Conservation (phyloP, 2,888 invertebrate genomes). For the Ommatoiulus sabulosus region DNA sequence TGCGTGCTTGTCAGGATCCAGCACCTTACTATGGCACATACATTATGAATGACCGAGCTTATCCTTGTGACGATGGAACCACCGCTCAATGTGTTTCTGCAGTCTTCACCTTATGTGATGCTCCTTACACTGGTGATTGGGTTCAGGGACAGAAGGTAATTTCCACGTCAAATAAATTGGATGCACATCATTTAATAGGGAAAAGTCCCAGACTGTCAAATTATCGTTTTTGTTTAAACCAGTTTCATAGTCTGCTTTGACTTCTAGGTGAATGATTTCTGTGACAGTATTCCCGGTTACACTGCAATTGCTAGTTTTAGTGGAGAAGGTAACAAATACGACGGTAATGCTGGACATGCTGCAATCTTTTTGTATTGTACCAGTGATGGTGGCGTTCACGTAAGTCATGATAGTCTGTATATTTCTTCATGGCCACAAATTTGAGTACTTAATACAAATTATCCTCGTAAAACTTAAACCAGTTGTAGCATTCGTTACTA, state of each 20-base stretch:
- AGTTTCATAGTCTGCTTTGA: too few species aligned
- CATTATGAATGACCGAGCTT: conserved; percentile 54
- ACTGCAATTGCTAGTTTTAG: conserved; percentile 56
- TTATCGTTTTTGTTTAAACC: too few species aligned
- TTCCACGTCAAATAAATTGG: too few species aligned
- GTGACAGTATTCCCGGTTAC: conserved; percentile 37
- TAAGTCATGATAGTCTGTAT: not conserved
- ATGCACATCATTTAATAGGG: too few species aligned
- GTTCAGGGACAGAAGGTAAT: conserved; percentile 29
- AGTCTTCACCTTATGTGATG: conserved; percentile 53
- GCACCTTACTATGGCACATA: conserved; percentile 55
- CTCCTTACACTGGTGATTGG: conserved; percentile 55
- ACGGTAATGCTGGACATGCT: conserved; percentile 54
- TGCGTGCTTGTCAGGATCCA: conserved; percentile 49
- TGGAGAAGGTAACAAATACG: conserved; percentile 52
- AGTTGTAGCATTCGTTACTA: not conserved
- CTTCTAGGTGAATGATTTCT: conserved; percentile 56
- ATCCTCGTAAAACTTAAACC: not conserved
- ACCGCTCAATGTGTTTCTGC: conserved; percentile 56
- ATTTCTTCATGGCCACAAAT: not conserved
- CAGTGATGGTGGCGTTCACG: conserved; percentile 53
- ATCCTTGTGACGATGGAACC: conserved; percentile 55
- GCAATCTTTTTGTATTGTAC: conserved; percentile 53
- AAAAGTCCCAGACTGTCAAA: too few species aligned
- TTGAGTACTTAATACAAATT: not conserved